Base-by-base conservation (phyloP, 2,888 invertebrate genomes). In the Saturnia japonica region DNA sequence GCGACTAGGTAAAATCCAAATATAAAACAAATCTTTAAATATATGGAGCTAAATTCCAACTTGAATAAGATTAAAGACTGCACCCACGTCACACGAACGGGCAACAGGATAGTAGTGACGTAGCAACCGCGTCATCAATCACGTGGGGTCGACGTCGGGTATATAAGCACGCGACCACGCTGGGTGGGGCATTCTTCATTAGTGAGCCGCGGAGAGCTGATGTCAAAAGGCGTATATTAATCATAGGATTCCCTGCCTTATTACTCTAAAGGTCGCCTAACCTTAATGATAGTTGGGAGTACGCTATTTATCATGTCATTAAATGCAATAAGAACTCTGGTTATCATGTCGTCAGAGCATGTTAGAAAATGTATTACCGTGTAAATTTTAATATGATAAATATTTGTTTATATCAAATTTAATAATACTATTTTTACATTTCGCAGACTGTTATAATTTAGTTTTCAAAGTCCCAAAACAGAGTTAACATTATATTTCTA, bases 51-150 rank as follows among this genome's bases (percentile, higher is more conserved):
- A 34, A 34, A 62, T 62, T 71, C 78, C 74, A 76, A 81, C 78
- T 81, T 84, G 83, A 85, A 84, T 84, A 83, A 80, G 81, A 82
- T 90, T 85, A 89, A 86, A 85, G 83, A 84, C 83, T 81, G 85
- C 86, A 90, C 88, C 88, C 86, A 84, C 85, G 85, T 89, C 88
- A 87, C 78, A 78, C 77, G 79, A 77, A 81, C 77, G 78, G 77
- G 76, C 75, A 74, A 77, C 75, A 79, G 79, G 80, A 81, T 81
- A 82, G 79, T 80, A 77, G 85, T 87, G 88, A 88, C 88, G 83
- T 83, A 77, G 82, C 76, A 81, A 81, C 84, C 78, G 81, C 87
- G 88, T 91, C 90, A 91, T 91, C 91, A 91, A 91, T 92, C 92
- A 91, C 85, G 75, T 70, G 74, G 73, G 78, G 80, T 64, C 40